Base-by-base conservation (phyloP, 2,113 vertebrate genomes). In the Balaeniceps rex region DNA sequence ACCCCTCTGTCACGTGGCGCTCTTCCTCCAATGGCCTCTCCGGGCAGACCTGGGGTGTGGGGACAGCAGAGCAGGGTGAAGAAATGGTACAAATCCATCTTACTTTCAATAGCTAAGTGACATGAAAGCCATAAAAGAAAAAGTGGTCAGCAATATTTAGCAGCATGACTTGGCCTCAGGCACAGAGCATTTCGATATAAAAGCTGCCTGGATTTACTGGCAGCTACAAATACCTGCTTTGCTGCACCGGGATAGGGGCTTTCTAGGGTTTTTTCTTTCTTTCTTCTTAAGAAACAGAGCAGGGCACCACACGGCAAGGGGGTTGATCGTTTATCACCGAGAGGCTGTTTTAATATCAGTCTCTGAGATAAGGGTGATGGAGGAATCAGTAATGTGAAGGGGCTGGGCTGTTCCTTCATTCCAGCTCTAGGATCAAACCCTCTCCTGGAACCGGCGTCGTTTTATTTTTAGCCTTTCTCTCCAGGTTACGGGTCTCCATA, bases 71-170 rank as follows among this genome's bases (percentile, higher is more conserved):
- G 98, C 98, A 98, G 99, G 98, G 98, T 99, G 98, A 99, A 98
- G 99, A 99, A 99, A 99, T 99, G 97, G 99, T 99, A 98, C 98
- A 99, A 99, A 99, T 99, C 99, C 99, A 99, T 99, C 99, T 99
- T 99, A 99, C 99, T 99, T 99, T 99, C 99, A 99, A 99, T 99
- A 99, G 99, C 98, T 98, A 98, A 98, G 98, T 99, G 99, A 99
- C 99, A 99, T 99, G 97, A 98, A 99, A 99, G 99, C 99, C 99
- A 99, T 99, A 98, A 98, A 99, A 98, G 98, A 98, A 99, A 99
- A 99, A 99, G 98, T 99, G 98, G 98, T 99, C 99, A 99, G 98
- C 99, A 98, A 98, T 98, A 98, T 98, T 98, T 98, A 98, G 98
- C 98, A 98, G 98, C 98, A 98, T 98, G 98, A 98, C 98, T 98